Evolutionary conservation across 2,113 vertebrate genomes (phyloP), one percentile per base, ranked within the genome.

Genomic region (Galeopterus variegatus): DNA sequence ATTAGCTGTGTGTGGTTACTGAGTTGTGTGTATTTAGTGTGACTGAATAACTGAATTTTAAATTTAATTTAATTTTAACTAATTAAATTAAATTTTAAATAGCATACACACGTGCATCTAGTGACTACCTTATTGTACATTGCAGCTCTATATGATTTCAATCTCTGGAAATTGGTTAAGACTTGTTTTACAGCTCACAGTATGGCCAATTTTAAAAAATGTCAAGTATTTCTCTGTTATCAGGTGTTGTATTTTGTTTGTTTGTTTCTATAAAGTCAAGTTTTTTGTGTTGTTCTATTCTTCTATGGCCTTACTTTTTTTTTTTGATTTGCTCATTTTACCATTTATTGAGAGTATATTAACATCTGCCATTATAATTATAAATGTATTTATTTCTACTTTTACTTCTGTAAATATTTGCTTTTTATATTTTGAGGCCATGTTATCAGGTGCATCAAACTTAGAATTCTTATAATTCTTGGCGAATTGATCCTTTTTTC

Each of bases 11-110:
- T 58, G 9, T 87, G 45, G 33, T 72, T 76, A 72, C 23, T 64
- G 23, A 88, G 11, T 31, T 56, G 67, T 81, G 92, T 8, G 33
- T n/a, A n/a, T 26, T 54, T 76, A 83, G 36, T n/a, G 6, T 84
- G 48, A 65, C 18, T 89, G 13, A 33, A 26, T 26, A 80, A 67
- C 3, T 73, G 19, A 65, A 88, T 85, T 83, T 87, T 79, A 36
- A 73, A 84, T 56, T 62, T 90, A 50, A 75, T 45, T 92, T 79
- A 86, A 52, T 75, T 84, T 54, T 85, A 88, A 77, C 87, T 48
- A 93, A 82, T 31, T 56, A 48, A 33, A 72, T 67, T 79, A 41
- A 93, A 81, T 58, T 90, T 90, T 70, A 67, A 75, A 86, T 12
- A 75, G 14, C 56, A 41, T 41, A 41, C 41, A 41, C 41, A 48